These are phyloP conservation scores for Archaeoteleia sp. DNA, from an alignment of 2,888 invertebrate species.

Conservation along the genomic window DNA sequence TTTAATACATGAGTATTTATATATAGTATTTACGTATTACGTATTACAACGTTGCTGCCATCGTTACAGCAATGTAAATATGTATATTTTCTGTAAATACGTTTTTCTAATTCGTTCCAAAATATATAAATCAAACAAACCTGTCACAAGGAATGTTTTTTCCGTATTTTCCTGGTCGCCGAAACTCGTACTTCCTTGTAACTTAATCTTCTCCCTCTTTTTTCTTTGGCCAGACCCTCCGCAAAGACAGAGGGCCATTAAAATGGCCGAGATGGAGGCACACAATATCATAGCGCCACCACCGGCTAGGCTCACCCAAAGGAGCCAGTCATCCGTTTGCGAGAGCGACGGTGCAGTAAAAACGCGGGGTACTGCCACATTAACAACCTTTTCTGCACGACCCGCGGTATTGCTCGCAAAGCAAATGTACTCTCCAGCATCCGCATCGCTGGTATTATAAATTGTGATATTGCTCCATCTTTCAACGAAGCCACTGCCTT, in stretches of 20 bases:
- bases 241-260: slow-evolving; percentile 77
- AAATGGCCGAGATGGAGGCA: slow-evolving; percentile 79
- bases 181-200: slow-evolving; percentile 87
- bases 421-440: slow-evolving; percentile 91
- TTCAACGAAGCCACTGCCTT: slow-evolving; percentile 60
- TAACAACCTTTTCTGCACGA: slow-evolving; percentile 76
- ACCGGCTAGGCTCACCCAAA: slow-evolving; percentile 83
- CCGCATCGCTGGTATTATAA: slow-evolving; percentile 86
- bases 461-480: slow-evolving; percentile 90
- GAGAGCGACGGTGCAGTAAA: slow-evolving; percentile 87
- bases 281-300: slow-evolving; percentile 82
- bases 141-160: slow-evolving; percentile 51
- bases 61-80: no score
- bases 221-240: slow-evolving; percentile 75
- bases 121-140: no score
- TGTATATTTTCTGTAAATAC: no score
- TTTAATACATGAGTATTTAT: no score
- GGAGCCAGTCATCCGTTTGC: slow-evolving; percentile 83
- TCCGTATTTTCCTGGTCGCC: slow-evolving; percentile 87
- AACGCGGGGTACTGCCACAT: slow-evolving; percentile 81
- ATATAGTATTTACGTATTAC: no score
- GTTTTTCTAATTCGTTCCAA: no score
- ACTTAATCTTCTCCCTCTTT: slow-evolving; percentile 80
- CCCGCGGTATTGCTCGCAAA: slow-evolving; percentile 82
- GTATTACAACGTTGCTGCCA: no score